Percentiles rank a stretch among this genome's conserved stretches.
Evolutionary conservation across 2,888 invertebrate genomes (phyloP).

Genomic region (Tethea ocularis): DNA sequence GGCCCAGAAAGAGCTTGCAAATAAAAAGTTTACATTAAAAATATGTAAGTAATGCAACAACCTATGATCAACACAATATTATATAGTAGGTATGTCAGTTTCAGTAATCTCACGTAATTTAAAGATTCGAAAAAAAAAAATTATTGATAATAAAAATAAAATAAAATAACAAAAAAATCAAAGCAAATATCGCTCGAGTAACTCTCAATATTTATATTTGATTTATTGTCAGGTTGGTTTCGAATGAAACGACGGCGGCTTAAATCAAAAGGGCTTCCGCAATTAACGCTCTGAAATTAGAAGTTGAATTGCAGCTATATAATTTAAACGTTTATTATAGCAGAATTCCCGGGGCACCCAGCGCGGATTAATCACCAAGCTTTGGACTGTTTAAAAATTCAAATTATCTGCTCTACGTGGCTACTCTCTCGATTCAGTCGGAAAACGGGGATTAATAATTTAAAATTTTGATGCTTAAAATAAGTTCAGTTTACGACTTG

Average conservation of each 20-base stretch:
- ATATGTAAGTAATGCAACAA: no score
- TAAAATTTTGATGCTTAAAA: conserved; percentile 42
- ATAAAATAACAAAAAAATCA: neutral
- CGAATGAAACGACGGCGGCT: conserved; percentile 12
- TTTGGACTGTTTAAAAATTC: conserved; percentile 67
- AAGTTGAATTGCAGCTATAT: conserved; percentile 34
- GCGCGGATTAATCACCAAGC: conserved; percentile 57
- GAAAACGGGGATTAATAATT: conserved; percentile 64
- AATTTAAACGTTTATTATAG: conserved; percentile 36
- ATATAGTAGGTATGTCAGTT: no score
- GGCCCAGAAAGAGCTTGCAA: no score
- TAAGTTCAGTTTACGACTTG: conserved; percentile 18
- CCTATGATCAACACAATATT: no score
- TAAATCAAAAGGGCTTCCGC: conserved; percentile 34
- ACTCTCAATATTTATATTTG: conserved; percentile 11
- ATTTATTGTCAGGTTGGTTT: conserved; percentile 13
- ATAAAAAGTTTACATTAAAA: no score
- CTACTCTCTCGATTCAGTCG: conserved; percentile 52
- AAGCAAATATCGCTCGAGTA: conserved; percentile 9
- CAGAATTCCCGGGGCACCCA: conserved; percentile 34
- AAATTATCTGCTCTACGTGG: conserved; percentile 62
- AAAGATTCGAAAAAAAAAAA: neutral
- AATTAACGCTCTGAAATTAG: conserved; percentile 38
- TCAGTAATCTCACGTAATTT: no score
- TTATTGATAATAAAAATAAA: neutral